A percentile compares a stretch with the other conserved stretches of the same genome.
Conservation (phyloP, 2,888 invertebrate species). For the Parnassius smintheus region DNA sequence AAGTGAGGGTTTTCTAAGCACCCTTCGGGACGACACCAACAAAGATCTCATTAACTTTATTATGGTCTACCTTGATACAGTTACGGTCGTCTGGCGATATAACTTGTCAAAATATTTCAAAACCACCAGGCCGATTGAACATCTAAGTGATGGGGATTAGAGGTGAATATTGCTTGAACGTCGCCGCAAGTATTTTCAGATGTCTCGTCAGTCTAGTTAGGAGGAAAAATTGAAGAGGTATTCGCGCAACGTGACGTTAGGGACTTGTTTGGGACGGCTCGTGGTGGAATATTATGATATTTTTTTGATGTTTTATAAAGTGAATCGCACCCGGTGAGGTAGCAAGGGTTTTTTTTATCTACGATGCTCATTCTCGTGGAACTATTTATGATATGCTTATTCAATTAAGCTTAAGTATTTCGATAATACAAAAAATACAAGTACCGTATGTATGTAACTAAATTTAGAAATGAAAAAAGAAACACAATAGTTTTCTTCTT, state of each 20-base stretch:
- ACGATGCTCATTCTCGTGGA: constrained; percentile 9
- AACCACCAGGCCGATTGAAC: background rate
- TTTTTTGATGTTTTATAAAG: constrained; percentile 16
- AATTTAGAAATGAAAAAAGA: too few species aligned
- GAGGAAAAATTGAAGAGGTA: constrained; percentile 24
- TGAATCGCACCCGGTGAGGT: constrained; percentile 2
- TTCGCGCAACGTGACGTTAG: constrained; percentile 21
- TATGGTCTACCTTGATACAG: constrained; percentile 23
- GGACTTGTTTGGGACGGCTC: constrained; percentile 17
- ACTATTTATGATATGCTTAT: constrained; percentile 10
- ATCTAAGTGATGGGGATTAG: background rate
- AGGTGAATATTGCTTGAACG: constrained; percentile 6
- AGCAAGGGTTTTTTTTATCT: constrained; percentile 11
- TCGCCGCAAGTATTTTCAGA: constrained; percentile 3
- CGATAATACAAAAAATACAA: background rate
- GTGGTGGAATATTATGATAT: constrained; percentile 21
- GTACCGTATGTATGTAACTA: too few species aligned
- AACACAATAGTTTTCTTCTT: too few species aligned
- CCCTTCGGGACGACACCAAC: background rate
- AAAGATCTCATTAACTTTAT: constrained; percentile 21
- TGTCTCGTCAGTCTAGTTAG: constrained; percentile 21
- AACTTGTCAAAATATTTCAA: constrained; percentile 13
- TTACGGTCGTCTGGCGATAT: constrained; percentile 14
- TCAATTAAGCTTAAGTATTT: background rate
- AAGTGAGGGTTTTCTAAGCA: background rate